A percentile compares a stretch with the other conserved stretches of the same genome.
These are phyloP conservation scores for Planiliza haematocheilus DNA, from an alignment of 2,113 vertebrate species.

Conservation along the genomic window DNA sequence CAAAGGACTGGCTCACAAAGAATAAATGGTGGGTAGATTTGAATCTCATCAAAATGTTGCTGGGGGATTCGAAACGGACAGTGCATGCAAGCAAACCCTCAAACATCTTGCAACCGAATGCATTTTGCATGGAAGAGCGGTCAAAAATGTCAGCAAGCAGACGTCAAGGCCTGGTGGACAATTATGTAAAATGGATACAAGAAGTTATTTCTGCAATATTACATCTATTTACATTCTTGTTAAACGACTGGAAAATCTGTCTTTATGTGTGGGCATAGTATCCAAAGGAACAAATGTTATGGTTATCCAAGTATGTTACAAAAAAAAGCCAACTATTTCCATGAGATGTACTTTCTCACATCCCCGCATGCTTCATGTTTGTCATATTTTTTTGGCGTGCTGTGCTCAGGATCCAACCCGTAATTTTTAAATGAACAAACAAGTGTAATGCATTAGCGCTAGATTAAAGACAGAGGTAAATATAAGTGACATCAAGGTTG, in stretches of 20 bases:
- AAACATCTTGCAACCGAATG: not conserved
- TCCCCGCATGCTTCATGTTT: constrained; percentile 3
- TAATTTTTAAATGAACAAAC: constrained; percentile 46
- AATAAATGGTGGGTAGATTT: not conserved
- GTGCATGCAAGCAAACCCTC: not conserved
- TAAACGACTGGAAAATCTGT: no score
- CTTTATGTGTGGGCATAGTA: no score
- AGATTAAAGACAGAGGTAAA: constrained; percentile 55
- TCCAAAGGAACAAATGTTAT: not conserved
- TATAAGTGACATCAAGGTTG: constrained; percentile 54
- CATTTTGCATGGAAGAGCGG: not conserved
- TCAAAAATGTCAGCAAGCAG: not conserved
- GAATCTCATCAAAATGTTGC: not conserved
- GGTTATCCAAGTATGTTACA: not conserved
- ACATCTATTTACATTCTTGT: no score
- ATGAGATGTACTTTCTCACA: not conserved
- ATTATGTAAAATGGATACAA: not conserved
- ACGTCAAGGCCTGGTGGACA: not conserved
- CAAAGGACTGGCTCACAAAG: not conserved
- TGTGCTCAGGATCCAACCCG: constrained; percentile 9
- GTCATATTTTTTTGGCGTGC: constrained; percentile 23
- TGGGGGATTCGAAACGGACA: not conserved
- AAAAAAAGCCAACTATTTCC: not conserved
- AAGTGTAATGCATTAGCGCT: constrained; percentile 31
- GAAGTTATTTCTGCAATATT: not conserved